Conservation (phyloP, 2,888 invertebrate genomes). For the Pheosia tremula region DNA sequence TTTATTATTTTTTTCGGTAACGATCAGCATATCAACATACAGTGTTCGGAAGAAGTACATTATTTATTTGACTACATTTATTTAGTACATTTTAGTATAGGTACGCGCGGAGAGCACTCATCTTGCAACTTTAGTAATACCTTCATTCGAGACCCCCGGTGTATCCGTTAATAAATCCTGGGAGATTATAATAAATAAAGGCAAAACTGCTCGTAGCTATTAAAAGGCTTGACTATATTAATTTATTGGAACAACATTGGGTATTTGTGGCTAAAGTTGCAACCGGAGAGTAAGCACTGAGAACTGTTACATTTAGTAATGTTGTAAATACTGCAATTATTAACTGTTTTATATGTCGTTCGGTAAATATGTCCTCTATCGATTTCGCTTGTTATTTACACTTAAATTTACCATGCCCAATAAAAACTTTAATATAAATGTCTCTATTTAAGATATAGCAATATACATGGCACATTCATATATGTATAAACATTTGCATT, state of each 20-base stretch:
- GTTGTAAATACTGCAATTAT: constrained; percentile 50
- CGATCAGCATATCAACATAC: constrained; percentile 70
- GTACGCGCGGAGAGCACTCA: constrained; percentile 52
- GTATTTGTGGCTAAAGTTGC: constrained; percentile 48
- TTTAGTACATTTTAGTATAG: constrained; percentile 34
- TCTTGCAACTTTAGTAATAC: constrained; percentile 50
- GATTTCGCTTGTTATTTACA: constrained; percentile 53
- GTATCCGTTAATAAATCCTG: neutral
- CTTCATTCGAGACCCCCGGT: neutral
- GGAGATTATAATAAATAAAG: constrained; percentile 8
- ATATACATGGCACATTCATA: constrained; percentile 70
- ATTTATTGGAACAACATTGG: constrained; percentile 7
- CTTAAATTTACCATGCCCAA: constrained; percentile 45
- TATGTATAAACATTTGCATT: constrained; percentile 51
- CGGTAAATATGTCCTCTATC: constrained; percentile 45
- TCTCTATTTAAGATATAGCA: constrained; percentile 62
- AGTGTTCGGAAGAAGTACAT: constrained; percentile 65
- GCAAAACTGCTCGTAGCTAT: constrained; percentile 7
- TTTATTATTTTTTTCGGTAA: constrained; percentile 72
- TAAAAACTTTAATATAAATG: constrained; percentile 56
- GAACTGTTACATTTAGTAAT: constrained; percentile 42
- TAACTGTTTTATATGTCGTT: constrained; percentile 45
- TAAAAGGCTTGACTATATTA: constrained; percentile 1
- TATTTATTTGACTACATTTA: constrained; percentile 54
- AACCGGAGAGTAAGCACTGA: constrained; percentile 54